phyloP scores from a whole-genome alignment of 2,797 vertebrate species.

The Halcyon badia region DNA sequence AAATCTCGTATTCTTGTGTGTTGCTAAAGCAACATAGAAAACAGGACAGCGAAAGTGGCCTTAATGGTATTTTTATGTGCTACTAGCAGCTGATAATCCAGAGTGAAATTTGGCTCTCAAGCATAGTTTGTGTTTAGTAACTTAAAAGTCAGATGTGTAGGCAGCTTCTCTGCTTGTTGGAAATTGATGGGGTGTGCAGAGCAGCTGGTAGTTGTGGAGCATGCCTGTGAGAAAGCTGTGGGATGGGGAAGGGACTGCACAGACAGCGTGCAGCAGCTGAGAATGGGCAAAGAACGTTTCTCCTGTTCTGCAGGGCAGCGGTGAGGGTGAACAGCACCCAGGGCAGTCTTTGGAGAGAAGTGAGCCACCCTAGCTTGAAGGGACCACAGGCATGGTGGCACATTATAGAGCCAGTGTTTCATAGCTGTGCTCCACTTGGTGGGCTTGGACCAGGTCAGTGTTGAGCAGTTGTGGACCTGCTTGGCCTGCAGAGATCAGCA shows the following conservation, averaged over 20 bases:
- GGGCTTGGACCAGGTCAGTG: not conserved
- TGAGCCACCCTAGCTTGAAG: not conserved
- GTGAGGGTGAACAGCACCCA: not conserved
- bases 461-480: not conserved
- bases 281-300: not conserved
- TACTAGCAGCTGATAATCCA: not conserved
- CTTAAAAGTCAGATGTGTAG: not conserved
- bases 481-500: not conserved
- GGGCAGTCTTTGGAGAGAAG: not conserved
- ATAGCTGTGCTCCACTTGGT: not conserved
- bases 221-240: not conserved
- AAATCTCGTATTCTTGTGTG: not conserved
- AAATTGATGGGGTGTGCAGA: not conserved
- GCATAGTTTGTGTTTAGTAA: not conserved
- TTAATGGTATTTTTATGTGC: not conserved
- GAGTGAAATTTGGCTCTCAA: not conserved
- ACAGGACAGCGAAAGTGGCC: not conserved
- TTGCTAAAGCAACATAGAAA: conserved; percentile 1
- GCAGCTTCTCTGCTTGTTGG: not conserved
- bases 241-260: not conserved
- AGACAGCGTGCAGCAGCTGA: fast-evolving
- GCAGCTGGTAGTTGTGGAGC: not conserved
- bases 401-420: not conserved
- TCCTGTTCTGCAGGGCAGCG: not conserved
- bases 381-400: not conserved